Conservation (phyloP, 2,113 vertebrate genomes). For the Phalacrocorax pelagicus region DNA sequence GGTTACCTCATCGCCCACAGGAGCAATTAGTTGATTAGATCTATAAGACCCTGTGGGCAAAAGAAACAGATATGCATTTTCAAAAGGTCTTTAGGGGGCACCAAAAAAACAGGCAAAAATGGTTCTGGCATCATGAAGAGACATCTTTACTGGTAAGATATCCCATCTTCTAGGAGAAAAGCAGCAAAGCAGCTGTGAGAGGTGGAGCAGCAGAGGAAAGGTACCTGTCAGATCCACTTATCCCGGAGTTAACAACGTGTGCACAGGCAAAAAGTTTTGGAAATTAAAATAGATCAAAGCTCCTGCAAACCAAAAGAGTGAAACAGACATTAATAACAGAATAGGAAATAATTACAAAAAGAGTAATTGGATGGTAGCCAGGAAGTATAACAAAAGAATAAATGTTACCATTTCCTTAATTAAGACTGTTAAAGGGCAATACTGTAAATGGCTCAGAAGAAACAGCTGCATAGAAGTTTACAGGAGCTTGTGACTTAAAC, state of each 20-base stretch:
- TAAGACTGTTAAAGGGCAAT: not conserved
- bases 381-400: not conserved
- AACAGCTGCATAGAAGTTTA: not conserved
- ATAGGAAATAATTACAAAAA: not conserved
- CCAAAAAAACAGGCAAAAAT: not conserved
- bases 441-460: not conserved
- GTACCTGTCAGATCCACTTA: not conserved
- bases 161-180: not conserved
- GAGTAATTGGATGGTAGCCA: not conserved
- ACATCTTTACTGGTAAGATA: not conserved
- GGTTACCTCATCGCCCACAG: not conserved
- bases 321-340: not conserved
- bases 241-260: fast-evolving
- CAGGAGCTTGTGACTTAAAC: not conserved
- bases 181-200: not conserved
- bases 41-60: not conserved
- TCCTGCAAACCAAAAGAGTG: not conserved
- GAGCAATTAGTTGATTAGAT: not conserved
- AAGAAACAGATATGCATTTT: not conserved
- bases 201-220: not conserved
- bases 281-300: not conserved
- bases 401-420: not conserved
- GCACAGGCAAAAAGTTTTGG: not conserved
- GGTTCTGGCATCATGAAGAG: not conserved
- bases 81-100: not conserved